Percentiles rank a stretch among this genome's conserved stretches.
phyloP scores from a whole-genome alignment of 1,140 invertebrate species.

The Drosophila paulistorum region DNA sequence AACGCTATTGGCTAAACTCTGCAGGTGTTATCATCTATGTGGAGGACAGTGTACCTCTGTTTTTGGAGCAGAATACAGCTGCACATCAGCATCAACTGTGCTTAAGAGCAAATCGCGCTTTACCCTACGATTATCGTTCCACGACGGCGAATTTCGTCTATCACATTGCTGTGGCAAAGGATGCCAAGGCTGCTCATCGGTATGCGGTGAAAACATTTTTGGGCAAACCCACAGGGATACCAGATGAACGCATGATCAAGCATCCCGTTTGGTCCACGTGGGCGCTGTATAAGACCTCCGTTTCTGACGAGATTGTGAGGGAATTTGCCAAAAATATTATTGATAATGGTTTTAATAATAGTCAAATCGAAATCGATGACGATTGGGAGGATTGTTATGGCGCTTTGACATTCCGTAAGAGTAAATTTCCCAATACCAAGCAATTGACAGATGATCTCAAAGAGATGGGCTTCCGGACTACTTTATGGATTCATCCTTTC shows the following conservation, averaged over 20 bases:
- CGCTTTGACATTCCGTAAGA: slow-evolving; percentile 88
- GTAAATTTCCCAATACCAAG: slow-evolving; percentile 90
- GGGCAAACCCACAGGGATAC: slow-evolving; percentile 86
- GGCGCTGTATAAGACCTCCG: slow-evolving; percentile 86
- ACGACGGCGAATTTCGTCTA: slow-evolving; percentile 85
- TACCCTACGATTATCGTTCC: slow-evolving; percentile 83
- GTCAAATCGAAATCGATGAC: slow-evolving; percentile 95
- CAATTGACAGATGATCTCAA: slow-evolving; percentile 85
- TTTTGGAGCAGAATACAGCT: slow-evolving; percentile 87
- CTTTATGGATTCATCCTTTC: slow-evolving; percentile 95
- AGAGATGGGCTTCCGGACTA: slow-evolving; percentile 87
- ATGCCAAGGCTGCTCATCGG: slow-evolving; percentile 86
- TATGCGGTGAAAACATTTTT: slow-evolving; percentile 85
- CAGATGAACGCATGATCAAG: slow-evolving; percentile 88
- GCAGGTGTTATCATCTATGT: slow-evolving; percentile 87
- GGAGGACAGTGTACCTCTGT: slow-evolving; percentile 87
- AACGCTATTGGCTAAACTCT: slow-evolving; percentile 91
- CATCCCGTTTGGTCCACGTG: slow-evolving; percentile 96
- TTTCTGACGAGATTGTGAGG: slow-evolving; percentile 88
- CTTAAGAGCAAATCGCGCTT: slow-evolving; percentile 85
- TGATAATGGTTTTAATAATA: slow-evolving; percentile 88
- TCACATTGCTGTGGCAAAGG: slow-evolving; percentile 85
- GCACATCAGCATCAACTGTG: slow-evolving; percentile 85
- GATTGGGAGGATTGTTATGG: slow-evolving; percentile 96
- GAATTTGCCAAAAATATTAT: slow-evolving; percentile 90